Conservation (phyloP, 2,797 vertebrate species). For the Naso thynnoides region DNA sequence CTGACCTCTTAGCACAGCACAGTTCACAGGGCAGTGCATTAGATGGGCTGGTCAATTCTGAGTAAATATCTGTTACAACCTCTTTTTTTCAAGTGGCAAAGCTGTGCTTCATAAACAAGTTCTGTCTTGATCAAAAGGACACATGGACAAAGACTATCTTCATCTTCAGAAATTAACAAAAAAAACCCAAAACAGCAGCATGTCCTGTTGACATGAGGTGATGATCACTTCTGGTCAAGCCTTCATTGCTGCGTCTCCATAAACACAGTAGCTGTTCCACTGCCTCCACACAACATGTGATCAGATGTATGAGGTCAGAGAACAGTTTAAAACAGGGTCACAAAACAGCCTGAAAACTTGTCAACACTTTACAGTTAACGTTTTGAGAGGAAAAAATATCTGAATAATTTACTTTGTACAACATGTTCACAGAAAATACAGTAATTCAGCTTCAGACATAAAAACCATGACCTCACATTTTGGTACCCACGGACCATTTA, state of each 20-base stretch:
- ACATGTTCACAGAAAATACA: neutral
- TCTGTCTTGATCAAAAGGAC: neutral
- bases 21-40: slow-evolving; percentile 36
- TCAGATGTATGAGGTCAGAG: slow-evolving; percentile 4
- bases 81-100: neutral
- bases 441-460: neutral
- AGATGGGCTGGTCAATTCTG: slow-evolving; percentile 21
- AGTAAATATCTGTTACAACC: too few species aligned
- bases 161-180: slow-evolving; percentile 7
- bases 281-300: too few species aligned
- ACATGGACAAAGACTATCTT: slow-evolving; percentile 16
- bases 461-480: neutral
- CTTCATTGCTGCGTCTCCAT: neutral
- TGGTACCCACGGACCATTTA: neutral
- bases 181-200: slow-evolving; percentile 1
- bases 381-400: neutral
- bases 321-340: neutral
- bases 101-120: too few species aligned
- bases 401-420: neutral
- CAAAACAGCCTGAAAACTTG: neutral
- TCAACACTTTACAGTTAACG: neutral
- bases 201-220: slow-evolving; percentile 4
- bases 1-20: slow-evolving; percentile 47
- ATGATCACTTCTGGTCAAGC: slow-evolving; percentile 11
- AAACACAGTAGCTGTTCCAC: neutral